A percentile compares a stretch with the other conserved stretches of the same genome.
These are phyloP conservation scores for Tonatia bakeri DNA, from an alignment of 2,113 vertebrate species.

Conservation along the genomic window DNA sequence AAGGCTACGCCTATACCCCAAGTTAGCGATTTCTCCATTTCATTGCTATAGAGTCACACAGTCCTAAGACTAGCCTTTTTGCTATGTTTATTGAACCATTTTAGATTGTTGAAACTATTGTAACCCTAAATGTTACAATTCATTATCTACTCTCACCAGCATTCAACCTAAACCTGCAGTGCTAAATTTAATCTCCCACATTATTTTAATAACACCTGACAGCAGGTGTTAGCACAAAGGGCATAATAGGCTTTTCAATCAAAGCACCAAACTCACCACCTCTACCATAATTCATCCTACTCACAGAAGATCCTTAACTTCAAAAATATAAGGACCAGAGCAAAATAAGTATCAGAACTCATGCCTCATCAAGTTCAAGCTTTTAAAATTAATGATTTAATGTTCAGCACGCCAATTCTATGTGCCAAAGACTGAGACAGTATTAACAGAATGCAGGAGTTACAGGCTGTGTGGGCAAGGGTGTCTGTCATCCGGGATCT, in stretches of 20 bases:
- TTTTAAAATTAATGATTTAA: background rate
- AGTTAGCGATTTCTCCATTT: background rate
- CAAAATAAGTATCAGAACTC: background rate
- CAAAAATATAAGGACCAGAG: background rate
- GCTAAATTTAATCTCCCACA: background rate
- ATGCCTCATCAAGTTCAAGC: background rate
- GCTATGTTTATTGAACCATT: background rate
- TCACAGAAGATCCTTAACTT: background rate
- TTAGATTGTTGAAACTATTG: background rate
- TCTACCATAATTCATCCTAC: background rate
- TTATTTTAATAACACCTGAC: background rate
- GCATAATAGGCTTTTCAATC: background rate
- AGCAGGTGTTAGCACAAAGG: background rate
- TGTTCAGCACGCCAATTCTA: background rate
- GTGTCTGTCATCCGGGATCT: background rate
- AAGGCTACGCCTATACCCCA: background rate
- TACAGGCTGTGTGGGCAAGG: background rate
- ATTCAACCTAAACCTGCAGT: background rate
- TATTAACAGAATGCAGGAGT: background rate
- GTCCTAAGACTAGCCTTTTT: background rate
- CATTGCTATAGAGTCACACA: background rate
- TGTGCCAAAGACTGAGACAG: background rate
- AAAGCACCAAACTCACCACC: background rate
- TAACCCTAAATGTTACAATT: background rate
- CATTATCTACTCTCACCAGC: background rate